Base-by-base conservation (phyloP, 2,888 invertebrate genomes). In the Zygogramma bicolorata region DNA sequence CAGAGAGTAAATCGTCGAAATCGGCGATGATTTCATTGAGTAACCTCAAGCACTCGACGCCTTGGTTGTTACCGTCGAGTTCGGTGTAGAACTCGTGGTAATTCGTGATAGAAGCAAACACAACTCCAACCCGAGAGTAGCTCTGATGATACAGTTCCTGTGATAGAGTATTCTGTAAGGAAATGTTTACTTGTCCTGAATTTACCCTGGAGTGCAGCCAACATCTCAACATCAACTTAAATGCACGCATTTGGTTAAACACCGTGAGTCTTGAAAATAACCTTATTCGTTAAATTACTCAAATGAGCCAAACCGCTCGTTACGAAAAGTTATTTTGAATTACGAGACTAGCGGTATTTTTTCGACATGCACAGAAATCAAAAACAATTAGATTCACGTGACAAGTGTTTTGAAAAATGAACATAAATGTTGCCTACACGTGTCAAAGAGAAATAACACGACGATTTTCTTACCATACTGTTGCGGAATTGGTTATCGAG, bases 11-110 rank as follows among this genome's bases (percentile, higher is more conserved):
- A 93, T 96, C 96, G 88, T 97, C 97, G 88, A 97, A 97, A 88
- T 97, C 97, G 0, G 95, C 95, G 68, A 97, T 96, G 79, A 97
- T 96, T 87, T 97, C 97, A 85, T 97, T 97, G 10, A 97, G 90
- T 75, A 97, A 89, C 73, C 96, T 88, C 68, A 97, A 89, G 85
- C 96, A 97, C 88, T 97, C 97, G 84, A 96, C 92, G 1, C 96
- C 96, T 88, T 96, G 96, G 88, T 96, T 96, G 86, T 96, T 96
- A 18, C 95, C 96, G 86, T 96, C 96, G 77, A 97, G 90, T 89
- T 97, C 97, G 85, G 94, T 95, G 88, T 97, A 97, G 89, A 97
- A 96, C 88, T 97, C 97, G 87, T 95, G 95, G 88, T 96, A 97
- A 89, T 97, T 97, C 82, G 97, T 96, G 85, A 97, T 95, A 74